Evolutionary conservation across 2,888 invertebrate genomes (phyloP).

Genomic region (Meiosimyza decipiens): DNA sequence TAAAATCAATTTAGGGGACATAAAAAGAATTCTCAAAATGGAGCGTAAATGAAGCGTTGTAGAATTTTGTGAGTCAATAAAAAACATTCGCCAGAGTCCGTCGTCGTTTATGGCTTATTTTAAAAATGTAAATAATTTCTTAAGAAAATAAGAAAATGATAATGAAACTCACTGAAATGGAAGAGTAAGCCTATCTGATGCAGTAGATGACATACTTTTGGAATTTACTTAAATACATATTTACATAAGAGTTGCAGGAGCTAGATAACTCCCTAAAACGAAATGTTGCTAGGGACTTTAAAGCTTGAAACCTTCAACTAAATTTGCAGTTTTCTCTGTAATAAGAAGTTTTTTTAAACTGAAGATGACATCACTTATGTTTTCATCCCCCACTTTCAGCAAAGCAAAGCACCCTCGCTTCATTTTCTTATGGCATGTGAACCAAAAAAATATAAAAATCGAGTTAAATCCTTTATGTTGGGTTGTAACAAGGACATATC

Average conservation of each 20-base stretch:
- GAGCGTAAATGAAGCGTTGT: background rate
- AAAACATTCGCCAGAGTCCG: background rate
- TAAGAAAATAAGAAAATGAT: background rate
- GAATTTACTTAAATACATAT: too few species aligned
- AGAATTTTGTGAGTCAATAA: slow-evolving; percentile 2
- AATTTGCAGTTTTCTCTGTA: too few species aligned
- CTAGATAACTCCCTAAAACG: too few species aligned
- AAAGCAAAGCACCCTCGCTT: slow-evolving; percentile 13
- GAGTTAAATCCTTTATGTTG: slow-evolving; percentile 45
- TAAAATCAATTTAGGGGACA: slow-evolving; percentile 11
- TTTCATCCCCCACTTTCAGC: too few species aligned
- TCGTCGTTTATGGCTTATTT: background rate
- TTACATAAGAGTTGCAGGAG: too few species aligned
- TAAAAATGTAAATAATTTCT: background rate
- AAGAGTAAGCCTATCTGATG: background rate
- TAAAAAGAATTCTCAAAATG: background rate
- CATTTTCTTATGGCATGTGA: background rate
- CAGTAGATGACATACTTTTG: too few species aligned
- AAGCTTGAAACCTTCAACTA: too few species aligned
- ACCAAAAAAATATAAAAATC: slow-evolving; percentile 33
- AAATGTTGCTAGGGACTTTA: too few species aligned
- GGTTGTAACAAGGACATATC: slow-evolving; percentile 32
- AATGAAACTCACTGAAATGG: background rate
- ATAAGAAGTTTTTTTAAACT: too few species aligned
- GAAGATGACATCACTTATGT: background rate